Evolutionary conservation across 2,888 invertebrate species (phyloP).

Genomic region (Tanypteryx hageni): DNA sequence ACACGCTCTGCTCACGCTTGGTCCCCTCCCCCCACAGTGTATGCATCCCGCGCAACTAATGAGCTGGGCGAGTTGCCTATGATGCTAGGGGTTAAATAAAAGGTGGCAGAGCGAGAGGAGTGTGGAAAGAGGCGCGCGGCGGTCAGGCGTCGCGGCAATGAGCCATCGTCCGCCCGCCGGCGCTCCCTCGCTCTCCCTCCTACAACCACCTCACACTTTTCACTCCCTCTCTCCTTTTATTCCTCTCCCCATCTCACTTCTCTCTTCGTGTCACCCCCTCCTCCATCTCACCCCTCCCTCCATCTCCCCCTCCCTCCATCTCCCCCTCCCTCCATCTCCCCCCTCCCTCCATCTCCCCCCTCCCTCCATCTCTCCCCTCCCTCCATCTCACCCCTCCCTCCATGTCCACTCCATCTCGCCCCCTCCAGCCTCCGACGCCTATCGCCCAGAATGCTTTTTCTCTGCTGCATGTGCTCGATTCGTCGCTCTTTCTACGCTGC

Average conservation of each 20-base stretch:
- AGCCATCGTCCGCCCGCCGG: background rate
- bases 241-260: background rate
- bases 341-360: no score
- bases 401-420: no score
- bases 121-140: background rate
- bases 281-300: background rate
- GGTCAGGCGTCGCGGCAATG: background rate
- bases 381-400: no score
- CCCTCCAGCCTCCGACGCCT: background rate
- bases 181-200: no score
- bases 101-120: background rate
- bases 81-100: background rate
- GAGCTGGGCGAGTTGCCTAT: background rate
- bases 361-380: no score
- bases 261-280: background rate
- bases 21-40: background rate
- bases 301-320: background rate
- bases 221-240: no score
- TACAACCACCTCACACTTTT: background rate
- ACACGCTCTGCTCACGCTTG: background rate
- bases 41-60: conserved; percentile 25
- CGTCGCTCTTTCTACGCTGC: background rate
- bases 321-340: no score
- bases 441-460: background rate
- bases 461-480: background rate